phyloP scores from a whole-genome alignment of 2,888 invertebrate species.

The Xanthia togata region DNA sequence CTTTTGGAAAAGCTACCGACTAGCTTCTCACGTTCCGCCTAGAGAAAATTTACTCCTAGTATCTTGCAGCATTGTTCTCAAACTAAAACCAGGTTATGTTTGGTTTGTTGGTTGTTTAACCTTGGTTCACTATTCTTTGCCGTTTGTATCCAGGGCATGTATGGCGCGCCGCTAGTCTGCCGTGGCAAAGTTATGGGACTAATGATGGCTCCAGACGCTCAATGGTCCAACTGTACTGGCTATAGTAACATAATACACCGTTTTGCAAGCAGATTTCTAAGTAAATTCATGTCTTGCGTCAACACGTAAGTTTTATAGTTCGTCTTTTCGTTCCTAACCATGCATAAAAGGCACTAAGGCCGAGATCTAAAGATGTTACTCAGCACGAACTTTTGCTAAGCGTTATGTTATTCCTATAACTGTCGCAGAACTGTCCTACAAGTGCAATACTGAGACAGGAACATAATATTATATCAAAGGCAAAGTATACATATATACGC shows the following conservation, averaged over 20 bases:
- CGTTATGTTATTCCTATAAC: slow-evolving; percentile 1
- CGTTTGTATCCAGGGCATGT: slow-evolving; percentile 80
- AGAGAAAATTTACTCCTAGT: neutral
- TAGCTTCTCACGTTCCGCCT: neutral
- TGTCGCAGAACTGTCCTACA: neutral
- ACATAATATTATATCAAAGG: neutral
- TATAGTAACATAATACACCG: slow-evolving; percentile 77
- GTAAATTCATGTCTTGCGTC: slow-evolving; percentile 76
- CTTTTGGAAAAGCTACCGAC: neutral
- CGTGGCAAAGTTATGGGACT: slow-evolving; percentile 76
- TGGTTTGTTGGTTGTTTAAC: no score
- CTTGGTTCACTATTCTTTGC: neutral
- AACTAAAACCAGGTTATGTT: neutral
- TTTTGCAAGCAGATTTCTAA: slow-evolving; percentile 68
- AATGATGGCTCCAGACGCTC: slow-evolving; percentile 85
- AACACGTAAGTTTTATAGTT: slow-evolving; percentile 68
- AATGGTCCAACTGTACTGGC: slow-evolving; percentile 87
- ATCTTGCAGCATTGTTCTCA: neutral
- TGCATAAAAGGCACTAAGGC: neutral
- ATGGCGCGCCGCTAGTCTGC: slow-evolving; percentile 83
- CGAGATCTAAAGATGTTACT: neutral
- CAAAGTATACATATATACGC: no score
- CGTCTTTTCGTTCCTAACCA: neutral
- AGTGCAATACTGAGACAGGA: neutral
- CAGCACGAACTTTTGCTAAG: neutral